Conservation (phyloP, 2,797 vertebrate genomes). For the Sternotherus odoratus region DNA sequence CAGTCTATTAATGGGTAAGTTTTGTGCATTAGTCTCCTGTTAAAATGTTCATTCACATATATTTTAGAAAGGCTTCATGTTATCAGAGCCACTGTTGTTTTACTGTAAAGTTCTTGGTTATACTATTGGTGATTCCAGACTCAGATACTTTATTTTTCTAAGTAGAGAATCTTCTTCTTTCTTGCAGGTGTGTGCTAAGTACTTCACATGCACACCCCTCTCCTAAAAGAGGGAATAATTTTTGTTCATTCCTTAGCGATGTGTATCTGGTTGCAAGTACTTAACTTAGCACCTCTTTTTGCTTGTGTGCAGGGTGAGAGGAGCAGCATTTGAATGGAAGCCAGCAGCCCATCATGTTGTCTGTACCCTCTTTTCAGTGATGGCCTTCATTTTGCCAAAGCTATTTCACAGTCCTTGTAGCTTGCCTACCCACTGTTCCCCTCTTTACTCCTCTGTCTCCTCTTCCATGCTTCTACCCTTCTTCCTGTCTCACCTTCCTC, state of each 20-base stretch:
- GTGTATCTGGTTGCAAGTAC: no score
- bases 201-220: no score
- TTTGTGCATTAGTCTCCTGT: neutral
- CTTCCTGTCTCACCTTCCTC: neutral
- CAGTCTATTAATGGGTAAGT: conserved; percentile 93
- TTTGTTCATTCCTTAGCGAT: no score
- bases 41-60: neutral
- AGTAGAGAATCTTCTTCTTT: neutral
- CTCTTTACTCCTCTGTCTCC: neutral
- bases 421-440: neutral
- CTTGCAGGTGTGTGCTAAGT: no score
- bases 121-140: neutral
- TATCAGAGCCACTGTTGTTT: neutral
- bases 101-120: neutral
- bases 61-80: neutral
- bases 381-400: neutral
- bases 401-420: neutral
- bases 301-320: neutral
- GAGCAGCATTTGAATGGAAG: neutral
- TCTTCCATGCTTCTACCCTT: neutral
- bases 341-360: neutral
- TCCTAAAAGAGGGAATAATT: no score
- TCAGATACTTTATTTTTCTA: neutral
- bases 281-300: neutral
- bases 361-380: neutral